Percentiles rank a stretch among this genome's conserved stretches.
Evolutionary conservation across 1,140 invertebrate genomes (phyloP).

Genomic region (Drosophila melanica): DNA sequence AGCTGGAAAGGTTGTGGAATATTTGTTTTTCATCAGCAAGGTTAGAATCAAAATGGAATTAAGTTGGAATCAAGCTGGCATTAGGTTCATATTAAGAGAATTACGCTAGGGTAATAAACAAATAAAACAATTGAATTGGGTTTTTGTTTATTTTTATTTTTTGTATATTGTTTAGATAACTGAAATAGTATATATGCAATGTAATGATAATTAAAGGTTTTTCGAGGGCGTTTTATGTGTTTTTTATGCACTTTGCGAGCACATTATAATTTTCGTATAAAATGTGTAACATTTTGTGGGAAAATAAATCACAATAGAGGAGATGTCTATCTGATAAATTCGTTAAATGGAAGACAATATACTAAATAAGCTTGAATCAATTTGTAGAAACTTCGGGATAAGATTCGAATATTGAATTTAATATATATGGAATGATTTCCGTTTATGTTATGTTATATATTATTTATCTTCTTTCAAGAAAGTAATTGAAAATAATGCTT

Average conservation of each 20-base stretch:
- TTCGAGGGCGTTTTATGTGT: slow-evolving; percentile 2
- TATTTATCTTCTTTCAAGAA: neutral
- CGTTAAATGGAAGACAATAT: slow-evolving; percentile 5
- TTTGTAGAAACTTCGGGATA: neutral
- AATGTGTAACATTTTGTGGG: slow-evolving; percentile 17
- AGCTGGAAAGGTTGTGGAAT: slow-evolving; percentile 68
- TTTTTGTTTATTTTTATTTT: slow-evolving; percentile 7
- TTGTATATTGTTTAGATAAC: neutral
- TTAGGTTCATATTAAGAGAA: slow-evolving; percentile 20
- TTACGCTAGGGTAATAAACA: slow-evolving; percentile 7
- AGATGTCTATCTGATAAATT: slow-evolving; percentile 10
- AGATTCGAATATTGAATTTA: no score
- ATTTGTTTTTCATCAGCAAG: slow-evolving; percentile 56
- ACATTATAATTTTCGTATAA: slow-evolving; percentile 12
- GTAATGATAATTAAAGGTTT: slow-evolving; percentile 1
- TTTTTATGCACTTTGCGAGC: slow-evolving; percentile 1
- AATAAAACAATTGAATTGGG: slow-evolving; percentile 50
- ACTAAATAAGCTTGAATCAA: neutral
- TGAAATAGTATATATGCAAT: slow-evolving; percentile 5
- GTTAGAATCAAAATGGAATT: slow-evolving; percentile 18
- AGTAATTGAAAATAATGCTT: neutral
- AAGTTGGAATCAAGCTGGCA: slow-evolving; percentile 2
- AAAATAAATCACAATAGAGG: neutral
- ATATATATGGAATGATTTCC: no score
- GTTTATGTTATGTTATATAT: no score